Conservation (phyloP, 2,888 invertebrate genomes). For the Eudasyphora cyanicolor region DNA sequence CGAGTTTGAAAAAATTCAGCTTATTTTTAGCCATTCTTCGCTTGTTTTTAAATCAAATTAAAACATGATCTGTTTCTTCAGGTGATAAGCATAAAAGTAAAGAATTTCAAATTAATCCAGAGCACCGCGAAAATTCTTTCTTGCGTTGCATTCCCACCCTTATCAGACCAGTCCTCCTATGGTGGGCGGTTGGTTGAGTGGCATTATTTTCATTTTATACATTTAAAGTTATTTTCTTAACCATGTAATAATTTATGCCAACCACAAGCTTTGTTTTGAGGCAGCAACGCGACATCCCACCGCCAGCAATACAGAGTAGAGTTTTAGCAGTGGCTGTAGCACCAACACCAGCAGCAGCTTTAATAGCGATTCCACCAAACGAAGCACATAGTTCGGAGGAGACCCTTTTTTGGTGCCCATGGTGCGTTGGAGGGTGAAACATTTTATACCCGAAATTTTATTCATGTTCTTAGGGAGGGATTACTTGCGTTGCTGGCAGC, state of each 20-base stretch:
- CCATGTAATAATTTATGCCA: constrained; percentile 63
- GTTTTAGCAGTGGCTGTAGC: background rate
- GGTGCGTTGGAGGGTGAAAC: constrained; percentile 3
- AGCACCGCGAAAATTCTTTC: too few relatives aligned
- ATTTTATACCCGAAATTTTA: constrained; percentile 31
- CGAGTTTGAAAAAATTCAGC: too few relatives aligned
- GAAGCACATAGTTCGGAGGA: constrained; percentile 26
- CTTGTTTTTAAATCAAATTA: too few relatives aligned
- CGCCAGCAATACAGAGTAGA: background rate
- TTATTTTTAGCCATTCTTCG: too few relatives aligned
- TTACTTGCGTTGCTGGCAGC: constrained; percentile 46
- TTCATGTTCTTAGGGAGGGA: constrained; percentile 37
- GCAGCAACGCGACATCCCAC: background rate
- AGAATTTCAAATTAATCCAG: too few relatives aligned
- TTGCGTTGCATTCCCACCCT: background rate
- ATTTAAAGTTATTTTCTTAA: constrained; percentile 58
- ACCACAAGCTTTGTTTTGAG: constrained; percentile 51
- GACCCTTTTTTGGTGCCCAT: constrained; percentile 5
- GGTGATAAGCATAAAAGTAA: too few relatives aligned
- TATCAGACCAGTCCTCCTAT: background rate
- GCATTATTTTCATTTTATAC: constrained; percentile 34
- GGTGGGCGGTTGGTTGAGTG: constrained; percentile 7
- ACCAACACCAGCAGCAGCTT: too few relatives aligned
- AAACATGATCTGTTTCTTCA: too few relatives aligned
- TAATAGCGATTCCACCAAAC: constrained; percentile 48